Evolutionary conservation across 92 coral and sea anemone genomes (phyloP), one percentile per base, ranked within the genome.

Genomic region (Porites evermanni): DNA sequence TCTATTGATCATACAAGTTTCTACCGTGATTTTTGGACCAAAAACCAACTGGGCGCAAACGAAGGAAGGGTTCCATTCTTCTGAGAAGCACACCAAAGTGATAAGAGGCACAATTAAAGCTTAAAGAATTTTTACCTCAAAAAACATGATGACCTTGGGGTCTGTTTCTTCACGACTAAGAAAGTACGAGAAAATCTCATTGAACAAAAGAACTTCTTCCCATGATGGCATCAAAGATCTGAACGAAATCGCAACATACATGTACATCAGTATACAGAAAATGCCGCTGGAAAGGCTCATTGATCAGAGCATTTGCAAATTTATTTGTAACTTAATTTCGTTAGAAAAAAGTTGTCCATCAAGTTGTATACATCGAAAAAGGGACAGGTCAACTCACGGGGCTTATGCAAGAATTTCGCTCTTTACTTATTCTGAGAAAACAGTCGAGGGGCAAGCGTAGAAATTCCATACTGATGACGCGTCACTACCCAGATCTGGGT

Each of bases 181-280:
- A 74, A 97, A 93, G 72, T 97, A 93, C 4, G 98, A 93, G 82
- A 89, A 95, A 12, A 91, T 86, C 69, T 97, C 99, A 81, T 97
- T 97, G 91, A 97, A 95, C 20, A 97, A 82, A 12, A 97, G 84
- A 32, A 95, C 98, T 70, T 97, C 99, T 75, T 97, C 99, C 99
- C 99, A 97, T 19, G 88, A 89, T 65, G 99, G 99, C 58, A 89
- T 87, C 75, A 97, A 77, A 52, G 97, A 97, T 85, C 99, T 97
- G 70, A 4, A 64, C 72, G 3, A 10, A 72, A 88, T 38, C 7
- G 19, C 70, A 21, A 52, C 24, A 58, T n/a, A 12, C 53, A 11
- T 56, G 12, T 56, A 56, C 61, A 9, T 70, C 52, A 23, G 11
- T 10, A 8, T 32, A 10, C 52, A 47, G 13, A 51, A 12, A 74